Base-by-base conservation (phyloP, 2,888 invertebrate species). In the Spodoptera picta region DNA sequence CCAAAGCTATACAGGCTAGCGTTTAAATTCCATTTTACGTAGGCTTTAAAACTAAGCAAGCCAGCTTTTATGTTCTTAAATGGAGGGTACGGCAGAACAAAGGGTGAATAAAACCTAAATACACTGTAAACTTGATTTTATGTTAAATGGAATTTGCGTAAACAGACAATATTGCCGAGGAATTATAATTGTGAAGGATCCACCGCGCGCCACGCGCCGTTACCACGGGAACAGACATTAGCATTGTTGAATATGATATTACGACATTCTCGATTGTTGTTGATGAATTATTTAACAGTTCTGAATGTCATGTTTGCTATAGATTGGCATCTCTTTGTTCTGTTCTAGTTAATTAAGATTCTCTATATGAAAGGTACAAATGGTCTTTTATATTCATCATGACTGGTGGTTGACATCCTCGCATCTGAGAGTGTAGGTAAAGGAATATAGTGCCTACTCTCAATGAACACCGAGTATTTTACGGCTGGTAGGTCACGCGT, bases 111-210 rank as follows among this genome's bases (percentile, higher is more conserved):
- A 64, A 64, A 60, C 56, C 45, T 58, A 51, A 54, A 68, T 73
- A 62, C 58, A 63, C 63, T 58, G 55, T 72, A 69, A 75, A 65
- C 48, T 70, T 65, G 75, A 70, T 72, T 72, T 65, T 60, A 72
- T 64, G 75, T 44, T 57, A 72, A 64, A 69, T 48, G 53, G 65
- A 7, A 54, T 69, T 69, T 56, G 55, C 71, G 53, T 59, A 69
- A 71, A 64, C 64, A 51, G 69, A 52, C 70, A 47, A 69, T 64
- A 64, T 60, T 60, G 56, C 55, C 47, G 60, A 54, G 50, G 54
- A 65, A 50, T 65, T 50, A 70, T 72, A 75, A 71, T 75, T 64
- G 48, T 60, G 56, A 57, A 69, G 75, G 56, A 75, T 50, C 54
- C 50, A 14, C 10, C 31, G 31, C 5, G 5, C 31, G 31, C 36